A percentile compares a stretch with the other conserved stretches of the same genome.
Conservation (phyloP, 2,797 vertebrate genomes). For the Macropus fuliginosus region DNA sequence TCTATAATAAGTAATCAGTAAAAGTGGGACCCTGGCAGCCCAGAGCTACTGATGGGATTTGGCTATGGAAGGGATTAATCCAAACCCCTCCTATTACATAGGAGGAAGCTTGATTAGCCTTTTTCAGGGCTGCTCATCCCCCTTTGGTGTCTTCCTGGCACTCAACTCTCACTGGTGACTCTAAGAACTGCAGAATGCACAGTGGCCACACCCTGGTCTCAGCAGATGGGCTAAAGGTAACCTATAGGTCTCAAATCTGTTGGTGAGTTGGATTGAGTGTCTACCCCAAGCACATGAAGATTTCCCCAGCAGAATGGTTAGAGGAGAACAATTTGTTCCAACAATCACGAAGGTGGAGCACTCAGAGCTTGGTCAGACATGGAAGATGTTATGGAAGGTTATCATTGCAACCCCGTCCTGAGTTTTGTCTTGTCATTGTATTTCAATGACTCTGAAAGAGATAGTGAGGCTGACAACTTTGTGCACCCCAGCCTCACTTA, state of each 20-base stretch:
- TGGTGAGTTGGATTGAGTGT: too few species aligned
- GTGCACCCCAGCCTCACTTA: not conserved
- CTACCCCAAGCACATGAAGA: not conserved
- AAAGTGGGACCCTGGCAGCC: not conserved
- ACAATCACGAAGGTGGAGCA: not conserved
- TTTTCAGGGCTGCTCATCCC: not conserved
- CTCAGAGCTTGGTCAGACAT: not conserved
- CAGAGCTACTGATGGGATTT: not conserved
- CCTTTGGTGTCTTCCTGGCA: not conserved
- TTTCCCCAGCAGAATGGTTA: not conserved
- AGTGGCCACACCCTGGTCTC: not conserved
- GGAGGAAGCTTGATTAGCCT: not conserved
- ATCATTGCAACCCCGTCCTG: not conserved
- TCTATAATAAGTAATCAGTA: not conserved
- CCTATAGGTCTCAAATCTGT: not conserved
- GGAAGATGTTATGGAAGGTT: not conserved
- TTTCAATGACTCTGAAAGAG: not conserved
- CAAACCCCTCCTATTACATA: not conserved
- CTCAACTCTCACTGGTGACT: not conserved
- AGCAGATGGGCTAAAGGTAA: not conserved
- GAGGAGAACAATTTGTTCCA: not conserved
- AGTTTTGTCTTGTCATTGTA: not conserved
- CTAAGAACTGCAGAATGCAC: not conserved
- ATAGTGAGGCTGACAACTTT: not conserved
- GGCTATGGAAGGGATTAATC: not conserved